Base-by-base conservation (phyloP, 2,888 invertebrate genomes). In the Eilema caniola region DNA sequence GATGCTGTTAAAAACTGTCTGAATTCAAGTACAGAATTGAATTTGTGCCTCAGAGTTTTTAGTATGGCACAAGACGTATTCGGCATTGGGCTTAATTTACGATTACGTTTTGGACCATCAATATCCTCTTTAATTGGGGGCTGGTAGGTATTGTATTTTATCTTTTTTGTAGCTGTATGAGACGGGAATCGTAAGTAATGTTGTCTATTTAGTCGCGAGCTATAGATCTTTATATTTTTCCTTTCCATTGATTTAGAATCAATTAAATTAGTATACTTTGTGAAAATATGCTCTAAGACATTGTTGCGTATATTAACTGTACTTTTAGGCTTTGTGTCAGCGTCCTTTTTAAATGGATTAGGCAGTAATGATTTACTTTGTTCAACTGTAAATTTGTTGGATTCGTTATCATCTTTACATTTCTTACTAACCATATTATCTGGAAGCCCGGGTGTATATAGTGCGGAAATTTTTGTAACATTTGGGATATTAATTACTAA, bases 121-220 rank as follows among this genome's bases (percentile, higher is more conserved):
- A 86, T 59, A 63, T 89, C 86, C 68, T 89, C 88, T 62, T 82
- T 79, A n/a, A 82, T 77, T 5, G 81, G 80, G 23, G 91, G 88
- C 78, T 86, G 83, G 67, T 89, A 92, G 12, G 91, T 90, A 75
- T 92, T 92, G 70, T 92, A 91, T 74, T 79, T 88, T 64, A 88
- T 80, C 23, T 23, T 75, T 67, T 75, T 79, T 20, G 75, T 76
- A 3, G 67, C 74, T 1, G 72, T 61, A 61, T 53, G 62, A 10
- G 20, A 5, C 5, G 74, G 68, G 3, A 53, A 20, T 8, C 16
- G 25, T 37, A 62, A 28, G 24, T 25, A 24, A 69, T 59, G 4
- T 3, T 53, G 47, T 11, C 47, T 70, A 10, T 70, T 60, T 25
- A 78, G 1, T 10, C 69, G 65, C 31, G 82, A 69, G 60, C 76